These are phyloP conservation scores for Globia sparganii DNA, from an alignment of 2,888 invertebrate genomes.

Conservation along the genomic window DNA sequence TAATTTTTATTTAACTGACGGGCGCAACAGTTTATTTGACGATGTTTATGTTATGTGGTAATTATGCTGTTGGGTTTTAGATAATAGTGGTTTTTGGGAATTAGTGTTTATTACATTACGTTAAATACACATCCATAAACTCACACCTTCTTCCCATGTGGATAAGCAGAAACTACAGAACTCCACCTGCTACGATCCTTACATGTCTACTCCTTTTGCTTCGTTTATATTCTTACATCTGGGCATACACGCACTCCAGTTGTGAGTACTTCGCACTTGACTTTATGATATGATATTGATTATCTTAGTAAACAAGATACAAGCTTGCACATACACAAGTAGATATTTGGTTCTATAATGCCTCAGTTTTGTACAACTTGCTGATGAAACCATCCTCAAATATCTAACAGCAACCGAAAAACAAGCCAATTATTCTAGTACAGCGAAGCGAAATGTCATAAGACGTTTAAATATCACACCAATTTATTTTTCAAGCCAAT, in stretches of 20 bases:
- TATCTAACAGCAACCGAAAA: slow-evolving; percentile 18
- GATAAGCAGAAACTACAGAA: background rate
- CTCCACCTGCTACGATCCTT: background rate
- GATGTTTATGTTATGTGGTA: slow-evolving; percentile 71
- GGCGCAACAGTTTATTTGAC: slow-evolving; percentile 86
- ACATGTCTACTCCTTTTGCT: background rate
- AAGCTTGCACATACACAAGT: background rate
- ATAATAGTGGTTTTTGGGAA: background rate
- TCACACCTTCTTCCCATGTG: background rate
- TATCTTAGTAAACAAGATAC: background rate
- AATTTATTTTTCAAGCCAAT: slow-evolving; percentile 28
- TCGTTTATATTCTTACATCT: background rate
- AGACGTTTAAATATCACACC: background rate
- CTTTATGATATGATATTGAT: background rate
- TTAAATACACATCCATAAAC: background rate
- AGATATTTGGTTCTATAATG: background rate
- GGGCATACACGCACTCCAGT: background rate
- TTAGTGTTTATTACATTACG: background rate
- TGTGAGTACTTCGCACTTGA: background rate
- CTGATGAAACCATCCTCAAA: slow-evolving; percentile 17
- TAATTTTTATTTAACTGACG: slow-evolving; percentile 88
- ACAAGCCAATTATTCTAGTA: slow-evolving; percentile 25
- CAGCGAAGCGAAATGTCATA: slow-evolving; percentile 10
- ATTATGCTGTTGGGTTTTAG: slow-evolving; percentile 28
- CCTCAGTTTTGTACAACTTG: slow-evolving; percentile 1